Evolutionary conservation across 2,888 invertebrate genomes (phyloP).

Genomic region (Drosophila siamana): DNA sequence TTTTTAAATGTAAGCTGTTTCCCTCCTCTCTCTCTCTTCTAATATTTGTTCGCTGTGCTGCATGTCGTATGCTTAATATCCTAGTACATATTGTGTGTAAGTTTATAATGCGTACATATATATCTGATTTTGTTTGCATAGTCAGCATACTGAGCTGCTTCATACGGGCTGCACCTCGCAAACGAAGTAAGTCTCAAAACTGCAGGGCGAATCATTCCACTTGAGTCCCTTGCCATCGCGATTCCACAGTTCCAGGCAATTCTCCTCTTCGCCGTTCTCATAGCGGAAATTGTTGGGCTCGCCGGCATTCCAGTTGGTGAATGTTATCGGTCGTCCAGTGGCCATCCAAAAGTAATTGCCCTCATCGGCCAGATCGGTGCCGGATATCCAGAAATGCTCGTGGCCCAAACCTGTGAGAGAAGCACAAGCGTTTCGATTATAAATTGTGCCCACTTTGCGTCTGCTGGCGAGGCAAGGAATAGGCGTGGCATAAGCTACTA

Average conservation of each 20-base stretch:
- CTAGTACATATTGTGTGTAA: slow-evolving; percentile 18
- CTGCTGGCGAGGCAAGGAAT: slow-evolving; percentile 5
- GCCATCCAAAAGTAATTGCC: slow-evolving; percentile 98
- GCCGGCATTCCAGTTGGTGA: slow-evolving; percentile 97
- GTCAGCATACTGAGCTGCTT: slow-evolving; percentile 32
- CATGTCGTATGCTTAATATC: slow-evolving; percentile 30
- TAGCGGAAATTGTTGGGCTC: slow-evolving; percentile 96
- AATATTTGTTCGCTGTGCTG: slow-evolving; percentile 38
- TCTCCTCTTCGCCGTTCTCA: slow-evolving; percentile 96
- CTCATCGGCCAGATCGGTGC: slow-evolving; percentile 95
- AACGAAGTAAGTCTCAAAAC: slow-evolving; percentile 96
- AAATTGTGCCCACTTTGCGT: slow-evolving; percentile 16
- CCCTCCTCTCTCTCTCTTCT: slow-evolving; percentile 13
- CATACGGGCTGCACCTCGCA: slow-evolving; percentile 90
- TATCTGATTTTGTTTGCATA: slow-evolving; percentile 21
- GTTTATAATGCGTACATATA: slow-evolving; percentile 9
- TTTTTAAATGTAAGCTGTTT: slow-evolving; percentile 21
- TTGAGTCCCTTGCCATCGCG: slow-evolving; percentile 95
- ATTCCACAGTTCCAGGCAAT: slow-evolving; percentile 95
- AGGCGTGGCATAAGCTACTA: slow-evolving; percentile 31
- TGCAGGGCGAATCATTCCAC: slow-evolving; percentile 97
- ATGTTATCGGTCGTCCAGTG: slow-evolving; percentile 94
- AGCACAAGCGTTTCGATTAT: not conserved
- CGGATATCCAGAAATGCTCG: slow-evolving; percentile 97
- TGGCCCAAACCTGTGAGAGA: slow-evolving; percentile 91